Conservation (phyloP, 2,888 invertebrate genomes). For the Crocallis elinguaria region DNA sequence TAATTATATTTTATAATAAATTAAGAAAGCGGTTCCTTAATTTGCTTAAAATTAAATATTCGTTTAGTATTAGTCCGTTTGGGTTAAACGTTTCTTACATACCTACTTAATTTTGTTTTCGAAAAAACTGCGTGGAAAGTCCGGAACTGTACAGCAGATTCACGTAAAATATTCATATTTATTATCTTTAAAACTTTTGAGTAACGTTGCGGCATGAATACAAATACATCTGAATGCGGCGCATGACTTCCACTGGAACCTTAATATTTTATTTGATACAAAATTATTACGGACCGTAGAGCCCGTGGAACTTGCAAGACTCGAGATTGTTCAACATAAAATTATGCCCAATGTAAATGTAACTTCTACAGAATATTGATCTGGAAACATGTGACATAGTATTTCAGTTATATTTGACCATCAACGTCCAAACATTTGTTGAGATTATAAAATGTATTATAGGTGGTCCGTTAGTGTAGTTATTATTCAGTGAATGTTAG, state of each 20-base stretch:
- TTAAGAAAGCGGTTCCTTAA: too few species aligned
- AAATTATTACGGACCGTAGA: constrained; percentile 18
- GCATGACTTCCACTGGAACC: constrained; percentile 12
- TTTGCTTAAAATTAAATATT: too few species aligned
- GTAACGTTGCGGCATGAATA: constrained; percentile 26
- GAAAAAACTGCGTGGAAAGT: not conserved
- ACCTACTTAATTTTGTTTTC: constrained; percentile 7
- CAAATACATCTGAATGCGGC: constrained; percentile 15
- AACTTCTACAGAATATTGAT: constrained; percentile 4
- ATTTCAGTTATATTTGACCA: too few species aligned
- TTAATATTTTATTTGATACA: constrained; percentile 25
- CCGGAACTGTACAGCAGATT: not conserved
- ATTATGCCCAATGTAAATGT: constrained; percentile 2
- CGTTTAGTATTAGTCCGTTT: too few species aligned
- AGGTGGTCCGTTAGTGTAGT: too few species aligned
- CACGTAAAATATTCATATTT: constrained; percentile 27
- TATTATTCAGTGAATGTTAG: not conserved
- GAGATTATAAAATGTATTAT: too few species aligned
- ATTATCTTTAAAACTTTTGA: constrained; percentile 30
- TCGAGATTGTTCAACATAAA: constrained; percentile 10
- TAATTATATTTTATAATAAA: too few species aligned
- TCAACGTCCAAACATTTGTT: too few species aligned
- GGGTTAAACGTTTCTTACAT: too few species aligned
- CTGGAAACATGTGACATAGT: not conserved
- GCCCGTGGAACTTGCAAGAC: constrained; percentile 5